A percentile compares a stretch with the other conserved stretches of the same genome.
Conservation (phyloP, 2,797 vertebrate species). For the Amphiprion clarkii region DNA sequence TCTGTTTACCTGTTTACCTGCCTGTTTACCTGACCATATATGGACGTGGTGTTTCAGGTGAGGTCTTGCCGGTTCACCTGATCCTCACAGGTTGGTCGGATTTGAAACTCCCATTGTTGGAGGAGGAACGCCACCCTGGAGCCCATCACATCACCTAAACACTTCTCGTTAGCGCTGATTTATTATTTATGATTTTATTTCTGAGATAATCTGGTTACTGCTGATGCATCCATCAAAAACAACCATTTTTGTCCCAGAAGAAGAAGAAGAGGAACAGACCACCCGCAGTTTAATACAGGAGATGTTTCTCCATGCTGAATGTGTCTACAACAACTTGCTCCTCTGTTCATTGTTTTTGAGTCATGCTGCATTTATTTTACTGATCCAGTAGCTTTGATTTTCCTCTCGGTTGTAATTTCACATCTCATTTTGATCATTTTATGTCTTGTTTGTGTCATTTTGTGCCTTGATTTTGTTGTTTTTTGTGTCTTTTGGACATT, state of each 20-base stretch:
- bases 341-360: too few species aligned
- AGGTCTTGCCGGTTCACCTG: slow-evolving; percentile 20
- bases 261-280: not conserved
- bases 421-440: too few species aligned
- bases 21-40: too few species aligned
- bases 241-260: slow-evolving; percentile 31
- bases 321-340: too few species aligned
- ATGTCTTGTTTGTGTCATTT: too few species aligned
- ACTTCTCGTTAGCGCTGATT: slow-evolving; percentile 65
- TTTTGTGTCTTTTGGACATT: too few species aligned
- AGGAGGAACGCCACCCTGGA: slow-evolving; percentile 42
- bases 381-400: too few species aligned
- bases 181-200: not conserved
- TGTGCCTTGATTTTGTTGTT: too few species aligned
- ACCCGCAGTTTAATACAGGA: slow-evolving; percentile 2
- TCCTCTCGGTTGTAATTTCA: too few species aligned
- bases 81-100: slow-evolving; percentile 8
- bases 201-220: slow-evolving; percentile 58
- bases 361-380: too few species aligned
- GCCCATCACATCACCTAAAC: slow-evolving; percentile 64
- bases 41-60: not conserved
- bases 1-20: too few species aligned
- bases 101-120: slow-evolving; percentile 39
- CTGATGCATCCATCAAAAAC: slow-evolving; percentile 39
- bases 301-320: not conserved